Conservation (phyloP, 2,888 invertebrate genomes). For the Ormyrus pomaceus region DNA sequence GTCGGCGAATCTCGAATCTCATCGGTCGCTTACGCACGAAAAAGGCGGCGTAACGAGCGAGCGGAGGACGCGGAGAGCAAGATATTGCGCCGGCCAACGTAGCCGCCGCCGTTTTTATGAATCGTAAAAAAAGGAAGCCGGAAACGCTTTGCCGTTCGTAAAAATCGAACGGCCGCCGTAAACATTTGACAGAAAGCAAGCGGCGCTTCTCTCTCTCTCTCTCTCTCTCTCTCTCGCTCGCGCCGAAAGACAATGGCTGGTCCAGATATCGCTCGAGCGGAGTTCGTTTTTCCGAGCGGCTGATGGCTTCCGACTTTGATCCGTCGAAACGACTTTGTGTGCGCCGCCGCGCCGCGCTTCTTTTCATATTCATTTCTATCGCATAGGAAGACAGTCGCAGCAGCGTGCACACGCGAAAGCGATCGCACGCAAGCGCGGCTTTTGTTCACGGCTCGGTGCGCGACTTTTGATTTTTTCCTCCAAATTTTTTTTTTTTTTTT, state of each 20-base stretch:
- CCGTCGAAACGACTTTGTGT: constrained; percentile 7
- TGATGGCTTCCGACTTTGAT: constrained; percentile 20
- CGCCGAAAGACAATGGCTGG: constrained; percentile 26
- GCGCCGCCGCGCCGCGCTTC: too few species aligned
- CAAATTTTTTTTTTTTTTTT: too few species aligned
- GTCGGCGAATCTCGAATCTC: neutral
- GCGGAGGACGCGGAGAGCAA: neutral
- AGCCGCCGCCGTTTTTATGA: constrained; percentile 28
- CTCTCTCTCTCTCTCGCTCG: neutral
- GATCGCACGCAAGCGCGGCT: too few species aligned
- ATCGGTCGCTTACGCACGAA: neutral
- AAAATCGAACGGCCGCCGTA: constrained; percentile 25
- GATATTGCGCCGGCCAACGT: neutral
- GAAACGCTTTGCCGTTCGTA: constrained; percentile 33
- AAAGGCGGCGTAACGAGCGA: too few species aligned
- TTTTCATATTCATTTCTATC: too few species aligned
- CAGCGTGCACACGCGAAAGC: too few species aligned
- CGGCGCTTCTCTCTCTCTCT: neutral
- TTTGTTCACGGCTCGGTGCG: too few species aligned
- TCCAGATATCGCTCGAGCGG: constrained; percentile 15
- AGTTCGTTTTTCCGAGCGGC: neutral
- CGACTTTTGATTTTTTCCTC: too few species aligned
- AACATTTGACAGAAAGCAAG: constrained; percentile 14
- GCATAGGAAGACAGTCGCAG: too few species aligned
- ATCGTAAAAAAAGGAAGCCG: constrained; percentile 38